Conservation (phyloP, 2,113 vertebrate species). For the Stegastes partitus region DNA sequence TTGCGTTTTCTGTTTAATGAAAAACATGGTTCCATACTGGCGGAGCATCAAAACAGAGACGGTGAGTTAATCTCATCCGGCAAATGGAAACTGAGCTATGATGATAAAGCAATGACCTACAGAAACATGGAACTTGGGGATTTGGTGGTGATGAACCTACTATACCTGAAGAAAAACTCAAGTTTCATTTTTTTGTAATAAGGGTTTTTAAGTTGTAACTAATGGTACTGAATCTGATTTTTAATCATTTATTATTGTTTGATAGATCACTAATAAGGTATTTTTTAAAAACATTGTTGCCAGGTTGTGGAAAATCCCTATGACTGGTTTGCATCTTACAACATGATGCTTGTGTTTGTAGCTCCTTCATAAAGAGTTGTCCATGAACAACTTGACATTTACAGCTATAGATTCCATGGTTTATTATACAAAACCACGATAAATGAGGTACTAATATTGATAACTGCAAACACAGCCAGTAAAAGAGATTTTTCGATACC, state of each 20-base stretch:
- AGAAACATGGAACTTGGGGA: conserved; percentile 32
- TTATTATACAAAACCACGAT: background rate
- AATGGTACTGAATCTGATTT: too few species aligned
- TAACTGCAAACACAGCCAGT: background rate
- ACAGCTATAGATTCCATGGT: background rate
- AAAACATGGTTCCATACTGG: conserved; percentile 27
- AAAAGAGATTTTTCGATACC: background rate
- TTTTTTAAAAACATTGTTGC: background rate
- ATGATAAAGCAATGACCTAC: conserved; percentile 12
- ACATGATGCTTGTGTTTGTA: background rate
- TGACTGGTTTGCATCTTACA: background rate
- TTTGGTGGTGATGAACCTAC: conserved; percentile 9
- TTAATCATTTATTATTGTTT: background rate
- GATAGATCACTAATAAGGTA: background rate
- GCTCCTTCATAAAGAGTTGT: background rate
- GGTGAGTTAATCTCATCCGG: conserved; percentile 6
- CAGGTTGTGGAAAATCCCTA: background rate
- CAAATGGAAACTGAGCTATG: background rate
- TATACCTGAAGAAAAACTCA: background rate
- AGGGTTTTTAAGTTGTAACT: background rate
- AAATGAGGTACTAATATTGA: background rate
- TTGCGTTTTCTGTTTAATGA: conserved; percentile 46
- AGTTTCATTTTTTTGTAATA: background rate
- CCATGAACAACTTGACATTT: background rate
- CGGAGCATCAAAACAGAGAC: conserved; percentile 25